Base-by-base conservation (phyloP, 2,113 vertebrate species). In the Trachemys scripta region DNA sequence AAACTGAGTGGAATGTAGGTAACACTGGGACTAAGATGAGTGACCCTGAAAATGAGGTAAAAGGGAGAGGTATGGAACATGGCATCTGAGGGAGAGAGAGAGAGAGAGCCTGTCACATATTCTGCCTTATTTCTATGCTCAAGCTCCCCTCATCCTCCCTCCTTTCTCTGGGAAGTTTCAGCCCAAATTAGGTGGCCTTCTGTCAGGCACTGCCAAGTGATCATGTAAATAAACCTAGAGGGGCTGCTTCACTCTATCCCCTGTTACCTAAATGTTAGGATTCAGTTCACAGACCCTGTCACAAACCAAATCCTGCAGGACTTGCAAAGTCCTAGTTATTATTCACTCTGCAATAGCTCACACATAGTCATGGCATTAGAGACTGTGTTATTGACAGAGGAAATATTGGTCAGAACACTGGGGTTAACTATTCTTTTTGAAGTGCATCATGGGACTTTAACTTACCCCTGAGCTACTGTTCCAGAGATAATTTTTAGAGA, bases 261-360 rank as follows among this genome's bases (percentile, higher is more conserved):
- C 90, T 90, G 51, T 69, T 14, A 90, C 16, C 5, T 89, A 13
- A n/a, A 38, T 88, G 56, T 89, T 95, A 90, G 53, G 78, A 93
- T 97, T 87, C 75, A 51, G 49, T 92, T 94, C 57, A 85, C 92
- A 93, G 89, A 57, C 56, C 4, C 42, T 29, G 93, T 92, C 85
- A 85, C 56, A 93, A 83, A 84, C 31, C 47, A 82, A 10, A 24
- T 38, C 35, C 47, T 85, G 14, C 16, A 89, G 82, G 56, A 89
- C 49, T 91, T 69, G 38, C 57, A 95, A 93, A 90, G 82, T 92
- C 54, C 25, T 90, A 35, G 13, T 82, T 95, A 45, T 90, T 87
- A 93, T 95, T 96, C 88, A 51, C 20, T 87, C 89, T 95, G 35
- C 47, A 90, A 27, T 62, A 89, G 35, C 1, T 16, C 62, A 31